These are phyloP conservation scores for Lordiphosa andalusiaca DNA, from an alignment of 2,888 invertebrate species.

Conservation along the genomic window DNA sequence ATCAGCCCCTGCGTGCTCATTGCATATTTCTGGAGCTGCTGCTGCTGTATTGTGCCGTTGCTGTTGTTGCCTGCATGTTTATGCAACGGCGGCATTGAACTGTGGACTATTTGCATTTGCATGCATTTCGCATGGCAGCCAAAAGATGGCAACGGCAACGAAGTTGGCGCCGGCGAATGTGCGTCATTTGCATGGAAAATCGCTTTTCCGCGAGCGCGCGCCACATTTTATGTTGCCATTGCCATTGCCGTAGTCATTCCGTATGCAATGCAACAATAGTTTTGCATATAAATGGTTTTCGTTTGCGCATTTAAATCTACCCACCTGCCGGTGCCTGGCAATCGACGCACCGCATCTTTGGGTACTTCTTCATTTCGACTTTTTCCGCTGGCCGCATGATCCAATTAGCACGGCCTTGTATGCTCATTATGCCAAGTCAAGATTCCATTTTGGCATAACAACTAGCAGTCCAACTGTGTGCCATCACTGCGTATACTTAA, in stretches of 20 bases:
- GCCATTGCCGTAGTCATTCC: constrained; percentile 55
- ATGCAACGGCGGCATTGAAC: constrained; percentile 64
- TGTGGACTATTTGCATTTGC: constrained; percentile 65
- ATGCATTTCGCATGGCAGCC: constrained; percentile 67
- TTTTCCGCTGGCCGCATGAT: constrained; percentile 16
- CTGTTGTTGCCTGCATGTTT: constrained; percentile 57
- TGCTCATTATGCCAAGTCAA: constrained; percentile 51
- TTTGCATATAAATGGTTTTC: constrained; percentile 78
- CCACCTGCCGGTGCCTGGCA: constrained; percentile 35
- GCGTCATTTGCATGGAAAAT: constrained; percentile 77
- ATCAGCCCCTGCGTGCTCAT: constrained; percentile 57
- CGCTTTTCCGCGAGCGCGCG: constrained; percentile 48
- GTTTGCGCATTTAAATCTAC: constrained; percentile 77
- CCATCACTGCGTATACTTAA: constrained; percentile 47
- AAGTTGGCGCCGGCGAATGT: constrained; percentile 48
- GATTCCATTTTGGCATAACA: constrained; percentile 7
- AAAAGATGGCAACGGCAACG: constrained; percentile 56
- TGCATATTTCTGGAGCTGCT: constrained; percentile 58
- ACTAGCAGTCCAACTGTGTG: constrained; percentile 8
- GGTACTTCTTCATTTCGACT: constrained; percentile 41
- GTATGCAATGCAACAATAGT: constrained; percentile 77
- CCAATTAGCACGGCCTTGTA: constrained; percentile 55
- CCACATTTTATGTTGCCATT: constrained; percentile 44
- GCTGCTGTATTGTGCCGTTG: constrained; percentile 23
- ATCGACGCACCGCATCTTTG: constrained; percentile 59